phyloP scores from a whole-genome alignment of 2,888 invertebrate species.

The Anticlea derivata region DNA sequence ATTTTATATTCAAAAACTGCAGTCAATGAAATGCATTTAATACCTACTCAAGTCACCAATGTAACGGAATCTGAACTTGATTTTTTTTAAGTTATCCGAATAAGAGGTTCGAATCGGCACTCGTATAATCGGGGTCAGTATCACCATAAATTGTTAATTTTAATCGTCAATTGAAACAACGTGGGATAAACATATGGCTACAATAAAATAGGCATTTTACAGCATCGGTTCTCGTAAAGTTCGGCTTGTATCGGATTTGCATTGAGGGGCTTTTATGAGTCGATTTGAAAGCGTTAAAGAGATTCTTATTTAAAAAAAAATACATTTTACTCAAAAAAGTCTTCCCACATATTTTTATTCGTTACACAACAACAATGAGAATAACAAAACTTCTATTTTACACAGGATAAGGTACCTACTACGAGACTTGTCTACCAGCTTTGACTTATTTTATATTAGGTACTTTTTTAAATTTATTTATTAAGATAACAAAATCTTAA shows the following conservation, averaged over 20 bases:
- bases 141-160: slow-evolving; percentile 75
- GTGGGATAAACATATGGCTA: slow-evolving; percentile 55
- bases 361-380: no score
- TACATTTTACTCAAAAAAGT: no score
- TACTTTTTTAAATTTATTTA: no score
- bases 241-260: slow-evolving; percentile 61
- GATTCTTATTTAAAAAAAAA: no score
- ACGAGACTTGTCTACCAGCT: no score
- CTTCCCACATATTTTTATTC: no score
- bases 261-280: slow-evolving; percentile 35
- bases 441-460: no score
- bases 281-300: slow-evolving; percentile 8
- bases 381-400: no score
- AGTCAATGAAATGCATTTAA: no score
- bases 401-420: no score
- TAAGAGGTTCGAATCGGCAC: slow-evolving; percentile 36
- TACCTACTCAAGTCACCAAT: neutral
- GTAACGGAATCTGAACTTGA: neutral
- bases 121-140: slow-evolving; percentile 61
- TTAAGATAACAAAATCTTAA: no score
- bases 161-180: slow-evolving; percentile 80
- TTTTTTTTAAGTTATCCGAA: neutral
- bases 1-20: no score
- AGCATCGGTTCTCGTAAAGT: slow-evolving; percentile 68
- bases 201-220: slow-evolving; percentile 75